Base-by-base conservation (phyloP, 1,140 invertebrate species). In the Heliconius himera region DNA sequence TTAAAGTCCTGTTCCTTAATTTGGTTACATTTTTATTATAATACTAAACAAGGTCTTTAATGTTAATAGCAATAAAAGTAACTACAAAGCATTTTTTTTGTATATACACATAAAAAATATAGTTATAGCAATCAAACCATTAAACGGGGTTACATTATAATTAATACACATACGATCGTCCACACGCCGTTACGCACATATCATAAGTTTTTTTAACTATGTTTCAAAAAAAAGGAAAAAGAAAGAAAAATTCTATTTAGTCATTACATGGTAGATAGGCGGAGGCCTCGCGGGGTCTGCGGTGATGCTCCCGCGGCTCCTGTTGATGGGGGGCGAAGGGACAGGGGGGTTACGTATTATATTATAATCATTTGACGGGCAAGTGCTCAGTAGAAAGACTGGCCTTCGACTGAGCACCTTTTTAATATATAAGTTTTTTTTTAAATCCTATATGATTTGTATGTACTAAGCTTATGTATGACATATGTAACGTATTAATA, bases 141-240 rank as follows among this genome's bases (percentile, higher is more conserved):
- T 82, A 56, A 26, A 36, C 49, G 5, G 56, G 83, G 88, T 93
- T 92, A 92, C 89, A 92, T 88, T 89, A 83, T 85, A 89, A 85
- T 85, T 78, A 89, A 86, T 91, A 93, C 88, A 92, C 92, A 93
- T 92, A 93, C 88, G 85, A 85, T 91, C 89, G 90, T 92, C 89
- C 90, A 93, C 90, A 92, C 91, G 85, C 87, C 88, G 90, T 89
- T 94, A 93, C 91, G 91, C 91, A 93, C 92, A 94, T 92, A 93
- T 94, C 92, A 93, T 93, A 90, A 89, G 89, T 86, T 82, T 89
- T 89, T 88, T 85, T 20, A 51, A 88, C 88, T 91, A 90, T 90
- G 84, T 90, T 90, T 89, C 90, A 84, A 91, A 91, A 91, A 89
- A 89, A 51, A 51, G 49, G 86, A 86, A 86, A 91, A 90, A 90